phyloP scores from a whole-genome alignment of 2,888 invertebrate genomes.

The Hypomecis atomaria region DNA sequence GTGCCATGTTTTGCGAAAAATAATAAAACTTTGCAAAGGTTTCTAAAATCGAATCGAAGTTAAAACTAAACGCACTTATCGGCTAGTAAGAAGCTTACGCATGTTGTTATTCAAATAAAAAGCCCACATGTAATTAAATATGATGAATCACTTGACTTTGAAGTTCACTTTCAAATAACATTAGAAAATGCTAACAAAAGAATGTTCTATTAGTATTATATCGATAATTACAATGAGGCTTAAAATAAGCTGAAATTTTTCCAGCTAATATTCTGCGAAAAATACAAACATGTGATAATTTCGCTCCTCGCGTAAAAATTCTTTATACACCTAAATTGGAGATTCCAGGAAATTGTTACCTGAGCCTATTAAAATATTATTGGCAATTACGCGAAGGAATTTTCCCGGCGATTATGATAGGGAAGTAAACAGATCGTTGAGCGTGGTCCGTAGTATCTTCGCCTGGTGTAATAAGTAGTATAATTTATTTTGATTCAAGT shows the following conservation, averaged over 20 bases:
- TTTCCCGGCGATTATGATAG: conserved; percentile 12
- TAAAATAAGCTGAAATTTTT: conserved; percentile 1
- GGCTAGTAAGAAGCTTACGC: no score
- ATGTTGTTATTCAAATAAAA: no score
- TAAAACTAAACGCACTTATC: no score
- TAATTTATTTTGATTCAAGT: conserved; percentile 11
- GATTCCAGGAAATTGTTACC: conserved; percentile 24
- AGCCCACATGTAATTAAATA: no score
- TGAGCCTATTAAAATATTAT: conserved; percentile 29
- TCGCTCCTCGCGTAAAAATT: conserved; percentile 4
- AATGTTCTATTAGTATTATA: no score
- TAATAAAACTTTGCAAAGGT: no score
- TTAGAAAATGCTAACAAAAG: no score
- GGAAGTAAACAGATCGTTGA: conserved; percentile 23
- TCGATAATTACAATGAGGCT: background rate
- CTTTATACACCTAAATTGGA: conserved; percentile 14
- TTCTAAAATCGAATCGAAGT: no score
- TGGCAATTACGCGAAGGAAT: conserved; percentile 19
- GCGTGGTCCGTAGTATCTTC: background rate
- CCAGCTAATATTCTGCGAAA: conserved; percentile 1
- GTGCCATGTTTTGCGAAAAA: no score
- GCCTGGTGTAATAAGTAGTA: background rate
- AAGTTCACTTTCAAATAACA: no score
- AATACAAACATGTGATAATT: background rate
- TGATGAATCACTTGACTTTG: no score